Percentiles rank a stretch among this genome's conserved stretches.
These are phyloP conservation scores for Lasius fuliginosus DNA, from an alignment of 2,888 invertebrate species.

Conservation along the genomic window DNA sequence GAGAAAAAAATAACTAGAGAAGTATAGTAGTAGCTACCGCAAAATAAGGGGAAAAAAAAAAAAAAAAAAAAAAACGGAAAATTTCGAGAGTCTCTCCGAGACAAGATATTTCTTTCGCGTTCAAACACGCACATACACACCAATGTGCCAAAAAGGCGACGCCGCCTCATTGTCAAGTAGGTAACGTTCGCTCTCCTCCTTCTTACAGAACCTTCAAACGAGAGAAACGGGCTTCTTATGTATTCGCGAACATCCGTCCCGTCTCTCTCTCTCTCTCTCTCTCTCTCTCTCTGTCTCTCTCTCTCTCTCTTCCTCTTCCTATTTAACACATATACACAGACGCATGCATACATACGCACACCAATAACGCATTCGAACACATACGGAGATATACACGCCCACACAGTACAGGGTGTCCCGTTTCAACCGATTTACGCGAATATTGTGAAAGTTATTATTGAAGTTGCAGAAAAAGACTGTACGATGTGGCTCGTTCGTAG, in stretches of 20 bases:
- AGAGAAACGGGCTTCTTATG: constrained; percentile 36
- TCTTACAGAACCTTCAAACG: constrained; percentile 5
- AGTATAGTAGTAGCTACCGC: background rate
- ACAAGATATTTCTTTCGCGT: constrained; percentile 16
- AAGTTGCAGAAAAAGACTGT: background rate
- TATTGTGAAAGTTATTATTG: background rate
- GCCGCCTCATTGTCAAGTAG: constrained; percentile 19
- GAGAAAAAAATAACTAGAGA: background rate
- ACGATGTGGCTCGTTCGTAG: background rate
- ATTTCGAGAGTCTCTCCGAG: constrained; percentile 4
- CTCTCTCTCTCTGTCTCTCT: constrained; percentile 4
- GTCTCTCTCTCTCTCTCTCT: constrained; percentile 5
- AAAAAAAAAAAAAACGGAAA: background rate
- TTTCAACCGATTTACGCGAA: constrained; percentile 8
- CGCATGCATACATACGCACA: background rate
- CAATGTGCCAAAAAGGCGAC: constrained; percentile 29
- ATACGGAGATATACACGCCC: background rate
- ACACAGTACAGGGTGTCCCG: background rate
- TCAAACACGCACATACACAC: background rate
- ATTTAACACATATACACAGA: background rate
- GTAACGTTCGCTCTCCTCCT: constrained; percentile 1
- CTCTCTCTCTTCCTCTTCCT: constrained; percentile 6
- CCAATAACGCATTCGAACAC: background rate
- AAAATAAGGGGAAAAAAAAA: background rate
- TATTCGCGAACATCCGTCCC: constrained; percentile 21